Conservation (phyloP, 2,113 vertebrate genomes). For the Periophthalmodon schlosseri region DNA sequence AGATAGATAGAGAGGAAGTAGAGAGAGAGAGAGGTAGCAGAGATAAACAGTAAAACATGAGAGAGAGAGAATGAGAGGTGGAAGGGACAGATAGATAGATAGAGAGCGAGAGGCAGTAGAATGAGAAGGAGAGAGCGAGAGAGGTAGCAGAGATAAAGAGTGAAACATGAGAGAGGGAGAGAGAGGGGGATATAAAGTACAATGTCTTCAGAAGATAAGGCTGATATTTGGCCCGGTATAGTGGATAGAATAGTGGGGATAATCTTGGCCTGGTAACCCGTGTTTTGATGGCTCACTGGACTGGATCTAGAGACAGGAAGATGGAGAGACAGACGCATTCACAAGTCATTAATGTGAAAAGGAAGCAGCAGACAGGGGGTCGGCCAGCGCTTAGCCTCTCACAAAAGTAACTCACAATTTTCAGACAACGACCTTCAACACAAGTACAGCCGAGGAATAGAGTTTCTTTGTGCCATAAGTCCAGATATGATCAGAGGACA, state of each 20-base stretch:
- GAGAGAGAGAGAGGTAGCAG: no score
- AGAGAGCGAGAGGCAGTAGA: neutral
- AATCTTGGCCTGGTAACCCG: slow-evolving; percentile 42
- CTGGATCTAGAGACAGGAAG: slow-evolving; percentile 30
- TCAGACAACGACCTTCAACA: slow-evolving; percentile 31
- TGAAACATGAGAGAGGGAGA: neutral
- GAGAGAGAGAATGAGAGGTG: slow-evolving; percentile 1
- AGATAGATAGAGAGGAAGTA: no score
- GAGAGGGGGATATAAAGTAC: slow-evolving; percentile 17
- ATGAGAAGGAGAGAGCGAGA: no score
- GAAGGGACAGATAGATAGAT: neutral
- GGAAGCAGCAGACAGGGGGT: slow-evolving; percentile 15
- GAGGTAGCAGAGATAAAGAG: neutral
- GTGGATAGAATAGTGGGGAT: slow-evolving; percentile 26
- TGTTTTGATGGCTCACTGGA: slow-evolving; percentile 47
- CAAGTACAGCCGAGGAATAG: neutral
- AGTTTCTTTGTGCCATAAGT: slow-evolving; percentile 4
- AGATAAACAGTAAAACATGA: neutral
- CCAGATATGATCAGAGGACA: slow-evolving; percentile 14
- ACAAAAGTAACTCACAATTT: slow-evolving; percentile 27
- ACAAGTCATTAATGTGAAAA: slow-evolving; percentile 43
- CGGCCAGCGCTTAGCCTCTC: slow-evolving; percentile 3
- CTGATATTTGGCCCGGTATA: slow-evolving; percentile 26
- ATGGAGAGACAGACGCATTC: slow-evolving; percentile 23
- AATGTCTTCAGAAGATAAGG: slow-evolving; percentile 37